phyloP scores from a whole-genome alignment of 2,888 invertebrate species.

The Beris chalybata region DNA sequence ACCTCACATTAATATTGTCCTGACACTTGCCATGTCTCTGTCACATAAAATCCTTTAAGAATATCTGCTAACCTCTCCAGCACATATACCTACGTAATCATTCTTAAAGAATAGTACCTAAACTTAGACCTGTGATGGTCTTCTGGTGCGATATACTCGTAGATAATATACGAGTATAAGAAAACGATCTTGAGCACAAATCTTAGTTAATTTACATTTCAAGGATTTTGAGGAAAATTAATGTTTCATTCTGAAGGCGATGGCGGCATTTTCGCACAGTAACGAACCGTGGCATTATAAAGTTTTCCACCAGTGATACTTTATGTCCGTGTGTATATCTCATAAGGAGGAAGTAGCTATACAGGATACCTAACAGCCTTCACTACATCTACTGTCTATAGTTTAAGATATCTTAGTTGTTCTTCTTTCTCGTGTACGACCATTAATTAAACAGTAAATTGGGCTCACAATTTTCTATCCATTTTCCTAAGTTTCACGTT shows the following conservation, averaged over 20 bases:
- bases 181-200: slow-evolving; percentile 26
- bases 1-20: slow-evolving; percentile 33
- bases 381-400: no score
- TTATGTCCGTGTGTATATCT: slow-evolving; percentile 1
- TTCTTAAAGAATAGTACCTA: not conserved
- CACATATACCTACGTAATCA: slow-evolving; percentile 4
- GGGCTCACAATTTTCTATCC: slow-evolving; percentile 23
- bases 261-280: slow-evolving; percentile 12
- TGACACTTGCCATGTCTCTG: slow-evolving; percentile 33
- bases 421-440: slow-evolving; percentile 9
- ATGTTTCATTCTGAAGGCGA: slow-evolving; percentile 28
- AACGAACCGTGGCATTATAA: slow-evolving; percentile 30
- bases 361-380: no score
- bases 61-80: not conserved
- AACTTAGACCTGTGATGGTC: not conserved
- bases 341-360: not conserved
- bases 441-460: slow-evolving; percentile 31
- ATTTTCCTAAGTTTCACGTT: not conserved
- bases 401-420: slow-evolving; percentile 8
- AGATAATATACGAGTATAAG: slow-evolving; percentile 19
- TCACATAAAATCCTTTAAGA: slow-evolving; percentile 31
- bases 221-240: slow-evolving; percentile 35
- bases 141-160: not conserved
- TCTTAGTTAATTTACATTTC: slow-evolving; percentile 34
- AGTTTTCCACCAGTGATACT: slow-evolving; percentile 26